A percentile compares a stretch with the other conserved stretches of the same genome.
phyloP scores from a whole-genome alignment of 2,113 vertebrate species.

The Ameiurus melas region DNA sequence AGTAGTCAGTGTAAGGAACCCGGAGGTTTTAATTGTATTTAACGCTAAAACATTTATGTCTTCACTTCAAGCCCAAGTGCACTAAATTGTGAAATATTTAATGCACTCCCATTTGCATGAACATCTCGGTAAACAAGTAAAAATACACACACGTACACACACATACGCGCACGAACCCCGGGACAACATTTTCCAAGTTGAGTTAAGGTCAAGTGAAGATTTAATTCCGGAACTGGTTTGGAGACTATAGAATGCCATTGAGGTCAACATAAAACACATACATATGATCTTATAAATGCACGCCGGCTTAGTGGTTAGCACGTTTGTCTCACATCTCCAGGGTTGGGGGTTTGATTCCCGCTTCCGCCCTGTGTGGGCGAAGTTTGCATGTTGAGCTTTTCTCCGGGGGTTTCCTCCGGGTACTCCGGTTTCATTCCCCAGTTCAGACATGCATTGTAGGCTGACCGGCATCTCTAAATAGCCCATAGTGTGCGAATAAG shows the following conservation, averaged over 20 bases:
- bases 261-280: not conserved
- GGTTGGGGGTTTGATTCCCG: too few species aligned
- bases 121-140: slow-evolving; percentile 18
- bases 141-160: not conserved
- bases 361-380: too few species aligned
- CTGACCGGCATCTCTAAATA: too few species aligned
- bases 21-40: not conserved
- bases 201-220: not conserved
- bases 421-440: too few species aligned
- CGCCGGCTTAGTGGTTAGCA: too few species aligned
- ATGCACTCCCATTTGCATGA: slow-evolving; percentile 7
- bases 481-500: too few species aligned
- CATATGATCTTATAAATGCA: not conserved
- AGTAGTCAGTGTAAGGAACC: not conserved
- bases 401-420: too few species aligned
- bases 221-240: not conserved
- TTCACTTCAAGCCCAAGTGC: slow-evolving; percentile 16
- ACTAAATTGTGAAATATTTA: slow-evolving; percentile 36
- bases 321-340: too few species aligned
- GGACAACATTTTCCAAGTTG: not conserved
- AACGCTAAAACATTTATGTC: not conserved
- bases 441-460: too few species aligned
- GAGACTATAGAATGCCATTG: not conserved
- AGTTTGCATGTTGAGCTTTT: too few species aligned
- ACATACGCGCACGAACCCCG: not conserved